These are phyloP conservation scores for Amblyopsis rosae DNA, from an alignment of 2,113 vertebrate genomes.

Conservation along the genomic window DNA sequence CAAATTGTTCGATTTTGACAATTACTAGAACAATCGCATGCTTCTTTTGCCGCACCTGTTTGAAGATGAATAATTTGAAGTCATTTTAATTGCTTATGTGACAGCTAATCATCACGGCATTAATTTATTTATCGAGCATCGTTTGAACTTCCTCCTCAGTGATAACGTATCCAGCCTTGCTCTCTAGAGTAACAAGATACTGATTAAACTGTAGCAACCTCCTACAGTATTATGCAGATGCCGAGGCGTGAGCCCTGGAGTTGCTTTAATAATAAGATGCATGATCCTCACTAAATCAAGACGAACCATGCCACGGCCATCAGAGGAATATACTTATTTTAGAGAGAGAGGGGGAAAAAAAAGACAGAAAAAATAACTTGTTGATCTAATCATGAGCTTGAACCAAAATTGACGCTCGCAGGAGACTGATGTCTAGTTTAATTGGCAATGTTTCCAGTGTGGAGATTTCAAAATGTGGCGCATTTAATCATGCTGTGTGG, in stretches of 20 bases:
- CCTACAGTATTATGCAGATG: conserved; percentile 77
- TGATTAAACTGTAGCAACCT: conserved; percentile 79
- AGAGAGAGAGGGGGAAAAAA: neutral
- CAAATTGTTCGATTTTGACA: conserved; percentile 75
- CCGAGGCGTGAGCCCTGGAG: conserved; percentile 61
- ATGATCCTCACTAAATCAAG: conserved; percentile 57
- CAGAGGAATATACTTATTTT: conserved; percentile 20
- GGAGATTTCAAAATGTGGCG: conserved; percentile 25
- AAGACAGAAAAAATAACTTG: conserved; percentile 40
- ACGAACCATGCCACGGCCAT: conserved; percentile 49
- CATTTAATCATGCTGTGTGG: conserved; percentile 17
- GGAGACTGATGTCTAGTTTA: conserved; percentile 13
- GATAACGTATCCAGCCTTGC: conserved; percentile 78
- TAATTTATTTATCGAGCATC: conserved; percentile 78
- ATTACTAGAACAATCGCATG: conserved; percentile 70
- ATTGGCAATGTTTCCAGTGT: conserved; percentile 3
- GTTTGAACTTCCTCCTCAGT: conserved; percentile 79
- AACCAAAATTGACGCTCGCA: conserved; percentile 25
- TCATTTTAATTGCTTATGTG: conserved; percentile 81
- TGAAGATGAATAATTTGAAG: conserved; percentile 75
- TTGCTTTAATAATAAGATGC: conserved; percentile 70
- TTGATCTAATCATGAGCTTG: conserved; percentile 44
- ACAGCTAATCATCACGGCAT: conserved; percentile 79
- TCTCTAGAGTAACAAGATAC: conserved; percentile 77
- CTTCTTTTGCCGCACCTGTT: conserved; percentile 68